Conservation (phyloP, 1,140 invertebrate genomes). For the Cardiocondyla obscurior region DNA sequence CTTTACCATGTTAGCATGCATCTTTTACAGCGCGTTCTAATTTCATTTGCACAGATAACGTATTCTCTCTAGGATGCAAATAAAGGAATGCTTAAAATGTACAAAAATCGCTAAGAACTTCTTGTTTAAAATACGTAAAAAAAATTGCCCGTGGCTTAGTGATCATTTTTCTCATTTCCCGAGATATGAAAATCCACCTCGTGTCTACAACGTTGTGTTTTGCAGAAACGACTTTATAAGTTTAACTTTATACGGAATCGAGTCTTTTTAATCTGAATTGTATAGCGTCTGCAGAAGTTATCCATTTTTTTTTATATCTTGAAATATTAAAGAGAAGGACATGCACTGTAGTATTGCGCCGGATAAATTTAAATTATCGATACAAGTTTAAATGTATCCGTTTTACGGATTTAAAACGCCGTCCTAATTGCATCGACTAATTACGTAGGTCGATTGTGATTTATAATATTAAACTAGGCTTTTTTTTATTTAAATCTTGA, state of each 20-base stretch:
- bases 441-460: conserved; percentile 14
- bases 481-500: conserved; percentile 3
- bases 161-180: conserved; percentile 23
- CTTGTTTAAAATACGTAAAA: background rate
- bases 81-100: background rate
- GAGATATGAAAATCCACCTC: conserved; percentile 33
- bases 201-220: conserved; percentile 52
- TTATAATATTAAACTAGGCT: conserved; percentile 12
- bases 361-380: conserved; percentile 28
- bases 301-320: conserved; percentile 56
- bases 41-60: background rate
- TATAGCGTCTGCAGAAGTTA: conserved; percentile 34
- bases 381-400: background rate
- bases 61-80: background rate
- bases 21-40: background rate
- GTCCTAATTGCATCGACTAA: background rate
- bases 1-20: background rate
- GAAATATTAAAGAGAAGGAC: conserved; percentile 56
- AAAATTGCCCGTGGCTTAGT: background rate
- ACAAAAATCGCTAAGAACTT: background rate
- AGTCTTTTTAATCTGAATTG: conserved; percentile 68
- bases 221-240: conserved; percentile 51
- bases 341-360: conserved; percentile 6
- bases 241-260: conserved; percentile 60
- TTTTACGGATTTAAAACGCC: conserved; percentile 23